Conservation (phyloP, 2,888 invertebrate genomes). For the Tetrapedia diversipes region DNA sequence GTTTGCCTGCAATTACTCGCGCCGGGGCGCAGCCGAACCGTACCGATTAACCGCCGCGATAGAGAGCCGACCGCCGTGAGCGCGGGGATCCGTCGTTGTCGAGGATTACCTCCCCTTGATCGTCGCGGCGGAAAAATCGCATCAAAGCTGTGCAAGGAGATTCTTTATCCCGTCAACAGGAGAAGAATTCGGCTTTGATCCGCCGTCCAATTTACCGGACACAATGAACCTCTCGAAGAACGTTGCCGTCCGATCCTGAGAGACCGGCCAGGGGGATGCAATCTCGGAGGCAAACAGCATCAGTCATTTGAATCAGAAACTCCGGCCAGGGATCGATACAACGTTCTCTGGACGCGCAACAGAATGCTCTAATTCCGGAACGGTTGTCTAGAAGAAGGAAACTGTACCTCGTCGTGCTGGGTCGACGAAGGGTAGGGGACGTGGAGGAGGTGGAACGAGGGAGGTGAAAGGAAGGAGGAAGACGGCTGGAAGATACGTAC, state of each 20-base stretch:
- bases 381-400: not conserved
- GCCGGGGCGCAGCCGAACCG: not conserved
- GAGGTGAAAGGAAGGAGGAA: not conserved
- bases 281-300: not conserved
- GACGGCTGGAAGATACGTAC: constrained; percentile 22
- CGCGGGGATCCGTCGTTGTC: constrained; percentile 19
- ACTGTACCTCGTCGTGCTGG: not conserved
- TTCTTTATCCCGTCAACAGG: not conserved
- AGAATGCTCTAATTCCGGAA: constrained; percentile 41
- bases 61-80: constrained; percentile 7
- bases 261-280: not conserved
- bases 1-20: constrained; percentile 34
- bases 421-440: not conserved
- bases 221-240: constrained; percentile 4
- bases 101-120: constrained; percentile 47
- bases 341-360: constrained; percentile 23
- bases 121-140: constrained; percentile 44
- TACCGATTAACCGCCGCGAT: constrained; percentile 24
- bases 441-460: constrained; percentile 15
- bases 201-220: not conserved
- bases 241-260: too few relatives aligned
- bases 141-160: constrained; percentile 36
- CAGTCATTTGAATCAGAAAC: constrained; percentile 2
- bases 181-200: too few relatives aligned
- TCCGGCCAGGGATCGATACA: constrained; percentile 4